These are phyloP conservation scores for Geophilus truncorum DNA, from an alignment of 2,888 invertebrate species.

Conservation along the genomic window DNA sequence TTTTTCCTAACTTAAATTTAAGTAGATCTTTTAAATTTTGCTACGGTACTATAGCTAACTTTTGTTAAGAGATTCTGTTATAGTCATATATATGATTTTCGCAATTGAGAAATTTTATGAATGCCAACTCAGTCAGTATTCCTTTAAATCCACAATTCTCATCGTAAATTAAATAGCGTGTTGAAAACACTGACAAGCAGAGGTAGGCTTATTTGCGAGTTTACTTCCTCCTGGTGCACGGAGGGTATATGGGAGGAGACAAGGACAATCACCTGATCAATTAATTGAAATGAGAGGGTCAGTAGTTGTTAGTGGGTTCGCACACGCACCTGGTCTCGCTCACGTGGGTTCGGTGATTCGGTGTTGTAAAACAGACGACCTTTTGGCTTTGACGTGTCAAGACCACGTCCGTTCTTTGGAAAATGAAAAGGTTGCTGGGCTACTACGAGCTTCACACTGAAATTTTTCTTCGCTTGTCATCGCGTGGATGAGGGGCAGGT, in stretches of 20 bases:
- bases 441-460: not conserved
- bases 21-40: too few species aligned
- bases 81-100: too few species aligned
- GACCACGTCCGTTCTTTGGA: not conserved
- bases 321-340: not conserved
- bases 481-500: not conserved
- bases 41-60: too few species aligned
- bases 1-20: too few species aligned
- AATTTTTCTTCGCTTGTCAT: not conserved
- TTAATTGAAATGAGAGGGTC: not conserved
- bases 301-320: not conserved
- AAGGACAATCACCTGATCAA: not conserved
- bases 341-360: not conserved
- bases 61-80: too few species aligned
- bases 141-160: too few species aligned
- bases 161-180: too few species aligned
- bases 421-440: not conserved
- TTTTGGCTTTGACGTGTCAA: not conserved
- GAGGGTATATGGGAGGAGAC: not conserved
- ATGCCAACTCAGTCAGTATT: too few species aligned
- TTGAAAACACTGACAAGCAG: not conserved
- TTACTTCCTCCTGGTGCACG: not conserved
- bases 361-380: not conserved
- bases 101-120: too few species aligned
- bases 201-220: not conserved